Percentiles rank a stretch among this genome's conserved stretches.
Conservation (phyloP, 2,888 invertebrate species). For the Catocala fraxini region DNA sequence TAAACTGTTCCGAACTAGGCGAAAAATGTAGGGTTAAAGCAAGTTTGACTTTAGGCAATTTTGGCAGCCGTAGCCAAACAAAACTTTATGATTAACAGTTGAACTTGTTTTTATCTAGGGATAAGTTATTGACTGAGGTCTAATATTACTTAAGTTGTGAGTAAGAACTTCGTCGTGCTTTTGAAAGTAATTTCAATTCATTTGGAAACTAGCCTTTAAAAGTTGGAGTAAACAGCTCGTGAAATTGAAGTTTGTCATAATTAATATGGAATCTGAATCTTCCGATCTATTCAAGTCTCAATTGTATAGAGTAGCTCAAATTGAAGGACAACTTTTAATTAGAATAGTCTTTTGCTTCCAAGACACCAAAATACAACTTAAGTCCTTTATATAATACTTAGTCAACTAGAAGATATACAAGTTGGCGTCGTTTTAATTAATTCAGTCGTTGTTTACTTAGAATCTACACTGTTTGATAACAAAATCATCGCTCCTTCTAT, state of each 20-base stretch:
- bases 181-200: conserved; percentile 41
- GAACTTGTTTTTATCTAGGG: conserved; percentile 42
- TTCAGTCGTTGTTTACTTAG: too few relatives aligned
- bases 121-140: conserved; percentile 32
- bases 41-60: conserved; percentile 28
- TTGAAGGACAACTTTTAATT: not conserved
- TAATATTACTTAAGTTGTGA: conserved; percentile 33
- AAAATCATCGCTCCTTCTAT: too few relatives aligned
- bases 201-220: conserved; percentile 19
- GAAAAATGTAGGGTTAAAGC: conserved; percentile 25
- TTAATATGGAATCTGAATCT: conserved; percentile 21
- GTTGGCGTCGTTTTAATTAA: too few relatives aligned
- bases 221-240: conserved; percentile 26
- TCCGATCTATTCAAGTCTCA: not conserved
- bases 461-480: too few relatives aligned
- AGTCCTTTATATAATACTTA: too few relatives aligned
- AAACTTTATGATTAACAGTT: conserved; percentile 44
- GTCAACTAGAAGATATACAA: too few relatives aligned
- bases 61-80: conserved; percentile 39
- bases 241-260: conserved; percentile 31
- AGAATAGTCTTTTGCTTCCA: not conserved
- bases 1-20: conserved; percentile 13
- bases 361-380: too few relatives aligned
- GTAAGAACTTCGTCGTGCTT: conserved; percentile 23
- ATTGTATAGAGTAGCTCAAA: not conserved